Evolutionary conservation across 2,888 invertebrate species (phyloP).

Genomic region (Nymphalis polychloros): DNA sequence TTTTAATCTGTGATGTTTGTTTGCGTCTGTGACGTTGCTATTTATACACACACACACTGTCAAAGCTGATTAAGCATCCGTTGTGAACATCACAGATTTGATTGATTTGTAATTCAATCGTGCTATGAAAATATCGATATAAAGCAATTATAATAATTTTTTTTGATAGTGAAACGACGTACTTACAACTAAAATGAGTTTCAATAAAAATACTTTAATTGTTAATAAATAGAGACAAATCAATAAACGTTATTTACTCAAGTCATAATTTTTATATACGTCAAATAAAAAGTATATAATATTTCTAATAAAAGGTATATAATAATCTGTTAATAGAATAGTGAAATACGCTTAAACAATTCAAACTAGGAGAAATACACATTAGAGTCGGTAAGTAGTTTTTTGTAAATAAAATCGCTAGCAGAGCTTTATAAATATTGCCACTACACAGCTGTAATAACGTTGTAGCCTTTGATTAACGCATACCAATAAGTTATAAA

Average conservation of each 20-base stretch:
- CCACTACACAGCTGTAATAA: no score
- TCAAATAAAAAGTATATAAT: no score
- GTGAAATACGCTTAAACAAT: no score
- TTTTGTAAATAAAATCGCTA: no score
- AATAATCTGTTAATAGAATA: no score
- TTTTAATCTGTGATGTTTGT: constrained; percentile 37
- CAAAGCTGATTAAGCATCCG: background rate
- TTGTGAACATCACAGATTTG: constrained; percentile 15
- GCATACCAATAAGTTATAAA: no score
- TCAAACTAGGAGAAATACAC: no score
- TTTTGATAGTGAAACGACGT: background rate
- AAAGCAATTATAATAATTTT: background rate
- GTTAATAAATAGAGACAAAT: constrained; percentile 36
- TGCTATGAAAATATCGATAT: background rate
- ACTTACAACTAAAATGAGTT: constrained; percentile 23
- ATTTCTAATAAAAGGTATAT: no score
- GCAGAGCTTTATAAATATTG: no score
- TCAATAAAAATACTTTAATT: constrained; percentile 8
- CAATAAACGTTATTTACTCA: constrained; percentile 27
- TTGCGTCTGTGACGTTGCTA: background rate
- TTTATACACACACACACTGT: background rate
- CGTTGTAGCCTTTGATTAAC: no score
- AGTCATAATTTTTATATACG: background rate
- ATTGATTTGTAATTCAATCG: constrained; percentile 22
- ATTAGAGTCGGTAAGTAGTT: no score